These are phyloP conservation scores for Acholoe squamosa DNA, from an alignment of 2,888 invertebrate species.

Conservation along the genomic window DNA sequence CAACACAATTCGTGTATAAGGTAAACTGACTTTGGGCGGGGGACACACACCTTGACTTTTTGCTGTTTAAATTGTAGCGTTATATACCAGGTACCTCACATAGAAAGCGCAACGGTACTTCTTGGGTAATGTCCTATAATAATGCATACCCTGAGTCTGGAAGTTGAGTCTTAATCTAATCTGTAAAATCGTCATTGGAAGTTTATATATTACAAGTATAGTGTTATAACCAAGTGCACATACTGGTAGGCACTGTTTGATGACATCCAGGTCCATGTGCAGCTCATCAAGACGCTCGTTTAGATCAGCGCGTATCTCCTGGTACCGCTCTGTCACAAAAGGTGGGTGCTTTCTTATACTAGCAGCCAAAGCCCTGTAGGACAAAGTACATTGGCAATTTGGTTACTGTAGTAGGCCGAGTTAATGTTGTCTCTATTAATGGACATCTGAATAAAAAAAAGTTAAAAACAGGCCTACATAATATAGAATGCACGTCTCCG, in stretches of 20 bases:
- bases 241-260: background rate
- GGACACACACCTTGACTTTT: too few relatives aligned
- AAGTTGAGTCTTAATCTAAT: background rate
- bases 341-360: slow-evolving; percentile 5
- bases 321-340: slow-evolving; percentile 16
- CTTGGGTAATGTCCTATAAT: too few relatives aligned
- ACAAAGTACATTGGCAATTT: background rate
- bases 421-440: too few relatives aligned
- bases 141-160: background rate
- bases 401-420: too few relatives aligned
- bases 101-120: too few relatives aligned
- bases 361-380: background rate
- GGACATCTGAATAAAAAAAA: too few relatives aligned
- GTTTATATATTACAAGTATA: background rate
- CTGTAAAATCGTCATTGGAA: background rate
- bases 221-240: background rate
- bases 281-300: background rate
- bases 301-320: background rate
- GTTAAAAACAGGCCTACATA: too few relatives aligned
- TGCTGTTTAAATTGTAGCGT: too few relatives aligned
- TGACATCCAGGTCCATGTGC: background rate
- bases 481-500: too few relatives aligned
- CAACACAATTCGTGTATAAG: too few relatives aligned
- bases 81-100: too few relatives aligned
- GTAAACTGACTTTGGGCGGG: too few relatives aligned